These are phyloP conservation scores for Eilema caniola DNA, from an alignment of 2,888 invertebrate species.

Conservation along the genomic window DNA sequence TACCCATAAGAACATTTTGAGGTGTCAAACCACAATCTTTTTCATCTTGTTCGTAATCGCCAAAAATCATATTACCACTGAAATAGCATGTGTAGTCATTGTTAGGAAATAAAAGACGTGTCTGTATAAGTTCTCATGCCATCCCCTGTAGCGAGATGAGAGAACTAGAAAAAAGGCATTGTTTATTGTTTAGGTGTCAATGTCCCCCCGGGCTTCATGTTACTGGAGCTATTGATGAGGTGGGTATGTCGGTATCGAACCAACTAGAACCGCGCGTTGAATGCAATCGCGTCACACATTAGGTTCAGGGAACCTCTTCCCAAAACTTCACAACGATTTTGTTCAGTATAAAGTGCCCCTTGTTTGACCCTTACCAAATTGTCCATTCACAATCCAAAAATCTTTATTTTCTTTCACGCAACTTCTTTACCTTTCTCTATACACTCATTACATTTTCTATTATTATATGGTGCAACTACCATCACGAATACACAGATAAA, in stretches of 20 bases:
- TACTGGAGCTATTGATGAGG: neutral
- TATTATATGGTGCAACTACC: neutral
- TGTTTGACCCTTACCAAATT: no score
- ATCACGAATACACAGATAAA: neutral
- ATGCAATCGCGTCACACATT: neutral
- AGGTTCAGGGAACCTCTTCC: no score
- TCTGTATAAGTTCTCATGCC: no score
- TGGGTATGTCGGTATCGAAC: neutral
- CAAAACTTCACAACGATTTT: no score
- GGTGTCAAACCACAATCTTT: conserved; percentile 68
- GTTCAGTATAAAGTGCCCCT: no score
- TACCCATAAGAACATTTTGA: conserved; percentile 63
- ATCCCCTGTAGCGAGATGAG: neutral
- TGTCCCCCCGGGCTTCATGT: neutral
- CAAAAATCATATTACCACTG: conserved; percentile 76
- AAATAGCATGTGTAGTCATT: conserved; percentile 1
- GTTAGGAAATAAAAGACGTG: neutral
- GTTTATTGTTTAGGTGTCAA: neutral
- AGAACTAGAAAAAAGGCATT: neutral
- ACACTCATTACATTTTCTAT: neutral
- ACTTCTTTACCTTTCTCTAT: neutral
- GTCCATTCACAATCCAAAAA: no score
- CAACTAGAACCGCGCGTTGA: neutral
- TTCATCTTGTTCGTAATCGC: conserved; percentile 78
- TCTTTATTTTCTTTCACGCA: neutral